Conservation (phyloP, 2,797 vertebrate genomes). For the Muraenolepis orangiensis region DNA sequence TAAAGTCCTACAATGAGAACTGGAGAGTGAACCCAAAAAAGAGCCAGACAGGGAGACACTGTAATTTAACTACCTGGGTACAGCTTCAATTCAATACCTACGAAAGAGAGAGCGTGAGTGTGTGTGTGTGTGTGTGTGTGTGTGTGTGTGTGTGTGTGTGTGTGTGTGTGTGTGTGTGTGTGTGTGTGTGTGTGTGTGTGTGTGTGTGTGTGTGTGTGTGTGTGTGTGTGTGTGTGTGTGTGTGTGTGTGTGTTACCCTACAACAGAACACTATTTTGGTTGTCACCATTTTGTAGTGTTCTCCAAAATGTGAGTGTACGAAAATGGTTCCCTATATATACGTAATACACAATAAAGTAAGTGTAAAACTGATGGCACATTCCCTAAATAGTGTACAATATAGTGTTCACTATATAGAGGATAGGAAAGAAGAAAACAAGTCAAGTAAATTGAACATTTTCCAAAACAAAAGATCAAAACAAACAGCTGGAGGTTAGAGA, state of each 20-base stretch:
- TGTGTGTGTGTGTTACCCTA: slow-evolving; percentile 2
- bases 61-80: slow-evolving; percentile 49
- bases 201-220: slow-evolving; percentile 6
- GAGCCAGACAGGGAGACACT: slow-evolving; percentile 4
- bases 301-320: not conserved
- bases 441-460: too few relatives aligned
- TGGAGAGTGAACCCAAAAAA: not conserved
- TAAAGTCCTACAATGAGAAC: not conserved
- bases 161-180: slow-evolving; percentile 7
- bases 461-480: not conserved
- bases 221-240: slow-evolving; percentile 12
- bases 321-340: not conserved
- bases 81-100: slow-evolving; percentile 32
- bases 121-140: slow-evolving; percentile 13
- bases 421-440: not conserved
- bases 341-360: not conserved
- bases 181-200: slow-evolving; percentile 12
- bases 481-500: not conserved
- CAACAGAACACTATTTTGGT: not conserved
- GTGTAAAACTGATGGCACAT: not conserved
- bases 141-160: slow-evolving; percentile 9
- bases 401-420: not conserved
- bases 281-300: not conserved
- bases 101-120: too few relatives aligned
- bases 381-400: not conserved